Base-by-base conservation (phyloP, 2,888 invertebrate species). In the Pocota personata region DNA sequence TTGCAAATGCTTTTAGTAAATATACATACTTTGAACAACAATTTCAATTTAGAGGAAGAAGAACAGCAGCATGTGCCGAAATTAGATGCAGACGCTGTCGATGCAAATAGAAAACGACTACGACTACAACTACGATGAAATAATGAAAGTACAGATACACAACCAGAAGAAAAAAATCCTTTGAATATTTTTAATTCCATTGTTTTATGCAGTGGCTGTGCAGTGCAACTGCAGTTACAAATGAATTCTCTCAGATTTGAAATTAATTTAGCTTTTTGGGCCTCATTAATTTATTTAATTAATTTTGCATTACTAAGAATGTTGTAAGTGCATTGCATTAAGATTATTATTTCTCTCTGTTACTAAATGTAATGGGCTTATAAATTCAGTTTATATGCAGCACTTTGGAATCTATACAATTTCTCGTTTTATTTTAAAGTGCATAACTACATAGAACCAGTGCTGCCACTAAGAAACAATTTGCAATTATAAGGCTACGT, bases 271-370 rank as follows among this genome's bases (percentile, higher is more conserved):
- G 30, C 52, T 50, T 62, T 67, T 78, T 73, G 67, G 60, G 82
- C 78, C 78, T 78, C 83, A 83, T 83, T 83, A 78, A 78, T 83
- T 83, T 83, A 67, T 73, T 83, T 83, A 83, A 83, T 83, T 83
- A 83, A 83, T 72, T 66, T 19, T 58, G 78, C 78, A 72, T 83
- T 83, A 78, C 82, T 83, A 72, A 77, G 72, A 78, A 79, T 66
- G 57, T 35, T 82, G 43, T 40, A 48, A 57, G 55, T 62, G 72
- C 57, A 72, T 57, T 58, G 48, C 64, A 64, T 57, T 76, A 43
- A 7, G 48, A 58, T 24, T 72, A 32, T 43, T 30, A 10, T 8
- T 37, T 57, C 12, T 24, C n/a, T 69, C 16, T 16, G 19, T 71
- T 77, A 60, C 52, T 58, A 73, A 72, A 27, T 60, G 46, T 40